Evolutionary conservation across 2,888 invertebrate genomes (phyloP).

Genomic region (Andrena bicolor): DNA sequence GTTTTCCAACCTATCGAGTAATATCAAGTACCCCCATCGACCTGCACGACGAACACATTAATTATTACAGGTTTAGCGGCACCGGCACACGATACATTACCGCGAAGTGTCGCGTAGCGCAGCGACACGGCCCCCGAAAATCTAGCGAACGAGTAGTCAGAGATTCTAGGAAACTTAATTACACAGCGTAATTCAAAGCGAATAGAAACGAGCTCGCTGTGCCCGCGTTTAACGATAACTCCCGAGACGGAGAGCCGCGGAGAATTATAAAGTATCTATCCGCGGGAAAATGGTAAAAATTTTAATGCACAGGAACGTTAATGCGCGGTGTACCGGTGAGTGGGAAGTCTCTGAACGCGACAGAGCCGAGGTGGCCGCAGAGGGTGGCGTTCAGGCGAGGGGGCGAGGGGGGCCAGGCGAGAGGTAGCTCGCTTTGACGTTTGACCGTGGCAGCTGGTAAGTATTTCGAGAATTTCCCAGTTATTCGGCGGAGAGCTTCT

Average conservation of each 20-base stretch:
- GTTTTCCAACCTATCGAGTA: not conserved
- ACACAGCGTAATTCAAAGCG: slow-evolving; percentile 7
- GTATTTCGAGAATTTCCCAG: slow-evolving; percentile 68
- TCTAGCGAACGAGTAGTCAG: not conserved
- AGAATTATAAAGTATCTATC: slow-evolving; percentile 6
- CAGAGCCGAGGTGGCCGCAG: not conserved
- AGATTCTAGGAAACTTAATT: slow-evolving; percentile 13
- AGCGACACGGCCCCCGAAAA: not conserved
- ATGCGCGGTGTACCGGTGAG: not conserved
- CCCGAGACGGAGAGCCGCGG: not conserved
- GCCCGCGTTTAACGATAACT: slow-evolving; percentile 4
- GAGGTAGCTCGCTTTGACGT: slow-evolving; percentile 67
- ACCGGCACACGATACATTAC: not conserved
- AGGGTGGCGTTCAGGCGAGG: too few species aligned
- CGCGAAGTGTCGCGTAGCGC: not conserved
- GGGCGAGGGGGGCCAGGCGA: not conserved
- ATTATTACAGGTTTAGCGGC: not conserved
- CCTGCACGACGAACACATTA: not conserved
- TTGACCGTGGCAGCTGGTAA: slow-evolving; percentile 60
- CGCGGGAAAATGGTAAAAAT: slow-evolving; percentile 8
- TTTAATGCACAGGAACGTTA: slow-evolving; percentile 11
- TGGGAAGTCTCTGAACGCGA: not conserved
- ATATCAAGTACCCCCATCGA: not conserved
- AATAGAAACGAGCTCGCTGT: not conserved
- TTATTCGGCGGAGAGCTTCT: slow-evolving; percentile 51